A percentile compares a stretch with the other conserved stretches of the same genome.
Conservation (phyloP, 2,113 vertebrate genomes). For the Prinia subflava region DNA sequence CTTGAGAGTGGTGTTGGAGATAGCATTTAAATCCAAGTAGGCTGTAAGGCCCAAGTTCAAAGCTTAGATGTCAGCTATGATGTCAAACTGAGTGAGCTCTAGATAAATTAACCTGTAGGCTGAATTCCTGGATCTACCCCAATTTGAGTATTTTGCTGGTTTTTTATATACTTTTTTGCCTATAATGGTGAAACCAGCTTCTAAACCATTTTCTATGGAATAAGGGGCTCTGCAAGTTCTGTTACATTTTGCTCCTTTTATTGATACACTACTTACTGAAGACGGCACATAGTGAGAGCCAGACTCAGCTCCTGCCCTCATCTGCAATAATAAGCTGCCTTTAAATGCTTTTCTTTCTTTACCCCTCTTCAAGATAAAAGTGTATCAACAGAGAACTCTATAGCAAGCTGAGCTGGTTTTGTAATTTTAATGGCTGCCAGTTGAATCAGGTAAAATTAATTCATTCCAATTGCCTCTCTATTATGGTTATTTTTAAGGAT, state of each 20-base stretch:
- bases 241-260: not conserved
- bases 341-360: not conserved
- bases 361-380: not conserved
- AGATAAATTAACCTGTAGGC: not conserved
- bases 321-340: not conserved
- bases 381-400: not conserved
- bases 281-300: not conserved
- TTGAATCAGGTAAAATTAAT: slow-evolving; percentile 15
- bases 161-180: not conserved
- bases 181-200: not conserved
- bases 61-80: not conserved
- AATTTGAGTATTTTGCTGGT: not conserved
- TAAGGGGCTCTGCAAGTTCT: not conserved
- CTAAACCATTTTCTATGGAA: not conserved
- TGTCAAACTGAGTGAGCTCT: not conserved
- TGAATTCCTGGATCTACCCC: not conserved
- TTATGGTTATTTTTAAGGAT: not conserved
- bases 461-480: not conserved
- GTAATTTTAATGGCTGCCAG: not conserved
- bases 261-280: not conserved
- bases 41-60: not conserved
- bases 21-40: not conserved
- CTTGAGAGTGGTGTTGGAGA: not conserved
- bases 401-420: not conserved
- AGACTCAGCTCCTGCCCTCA: not conserved